Percentiles rank a stretch among this genome's conserved stretches.
These are phyloP conservation scores for Habroteleia sp. DNA, from an alignment of 2,888 invertebrate genomes.

Conservation along the genomic window DNA sequence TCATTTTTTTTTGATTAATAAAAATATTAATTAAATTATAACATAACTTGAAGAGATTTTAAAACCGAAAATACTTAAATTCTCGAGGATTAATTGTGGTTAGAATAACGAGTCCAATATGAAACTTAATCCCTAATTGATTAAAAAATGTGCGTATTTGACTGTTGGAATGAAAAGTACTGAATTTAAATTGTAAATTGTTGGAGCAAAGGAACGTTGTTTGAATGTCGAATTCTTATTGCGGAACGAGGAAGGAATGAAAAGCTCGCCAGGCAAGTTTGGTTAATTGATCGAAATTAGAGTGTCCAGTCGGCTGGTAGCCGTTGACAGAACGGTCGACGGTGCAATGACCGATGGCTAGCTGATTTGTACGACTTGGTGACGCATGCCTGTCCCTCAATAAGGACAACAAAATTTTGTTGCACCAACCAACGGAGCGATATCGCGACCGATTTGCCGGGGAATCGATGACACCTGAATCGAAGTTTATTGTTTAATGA, in stretches of 20 bases:
- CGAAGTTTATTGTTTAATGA: conserved; percentile 62
- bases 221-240: conserved; percentile 37
- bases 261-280: conserved; percentile 62
- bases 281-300: conserved; percentile 80
- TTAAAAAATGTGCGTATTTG: too few relatives aligned
- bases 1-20: too few relatives aligned
- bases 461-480: conserved; percentile 63
- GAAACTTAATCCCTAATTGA: too few relatives aligned
- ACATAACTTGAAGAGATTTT: too few relatives aligned
- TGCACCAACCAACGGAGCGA: conserved; percentile 64
- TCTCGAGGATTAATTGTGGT: too few relatives aligned
- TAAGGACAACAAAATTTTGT: conserved; percentile 75
- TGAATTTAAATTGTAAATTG: conserved; percentile 11
- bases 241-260: conserved; percentile 58
- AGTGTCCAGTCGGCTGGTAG: conserved; percentile 72
- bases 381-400: conserved; percentile 70
- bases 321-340: conserved; percentile 73
- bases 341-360: conserved; percentile 78
- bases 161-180: too few relatives aligned
- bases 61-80: too few relatives aligned
- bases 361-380: conserved; percentile 74
- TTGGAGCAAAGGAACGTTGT: conserved; percentile 9
- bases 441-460: conserved; percentile 54
- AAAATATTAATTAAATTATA: too few relatives aligned
- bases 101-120: too few relatives aligned